A percentile compares a stretch with the other conserved stretches of the same genome.
These are phyloP conservation scores for Catharus fuscescens DNA, from an alignment of 2,113 vertebrate species.

Conservation along the genomic window DNA sequence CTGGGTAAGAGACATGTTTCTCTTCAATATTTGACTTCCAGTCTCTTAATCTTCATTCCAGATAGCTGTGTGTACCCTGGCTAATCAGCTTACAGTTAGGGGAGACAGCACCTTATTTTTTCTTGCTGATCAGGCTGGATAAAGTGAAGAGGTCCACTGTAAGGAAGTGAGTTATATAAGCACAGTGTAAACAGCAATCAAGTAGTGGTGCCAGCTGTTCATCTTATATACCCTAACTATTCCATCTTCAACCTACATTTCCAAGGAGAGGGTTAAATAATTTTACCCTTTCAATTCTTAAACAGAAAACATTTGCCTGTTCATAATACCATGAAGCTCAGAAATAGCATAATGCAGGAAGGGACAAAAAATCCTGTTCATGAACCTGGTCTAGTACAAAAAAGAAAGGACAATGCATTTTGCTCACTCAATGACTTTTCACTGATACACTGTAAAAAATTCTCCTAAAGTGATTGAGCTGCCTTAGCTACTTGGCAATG, in stretches of 20 bases:
- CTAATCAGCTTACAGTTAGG: neutral
- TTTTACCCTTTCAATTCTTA: neutral
- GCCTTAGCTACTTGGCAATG: neutral
- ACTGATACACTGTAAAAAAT: neutral
- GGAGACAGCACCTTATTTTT: neutral
- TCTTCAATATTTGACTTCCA: neutral
- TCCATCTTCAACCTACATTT: neutral
- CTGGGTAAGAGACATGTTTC: neutral
- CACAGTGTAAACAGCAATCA: neutral
- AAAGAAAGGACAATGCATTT: neutral
- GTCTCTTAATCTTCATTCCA: neutral
- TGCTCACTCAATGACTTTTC: neutral
- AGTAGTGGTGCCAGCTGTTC: neutral
- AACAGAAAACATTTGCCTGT: neutral
- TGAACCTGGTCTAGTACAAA: neutral
- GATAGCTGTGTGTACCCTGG: neutral
- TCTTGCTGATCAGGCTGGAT: neutral
- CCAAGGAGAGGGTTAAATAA: neutral
- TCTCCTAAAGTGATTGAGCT: neutral
- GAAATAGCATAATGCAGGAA: neutral
- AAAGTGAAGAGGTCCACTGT: neutral
- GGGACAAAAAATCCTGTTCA: neutral
- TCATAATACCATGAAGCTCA: neutral
- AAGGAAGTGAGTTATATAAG: neutral
- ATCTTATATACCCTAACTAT: neutral